A percentile compares a stretch with the other conserved stretches of the same genome.
These are phyloP conservation scores for Psittacula derbiana DNA, from an alignment of 2,797 vertebrate genomes.

Conservation along the genomic window DNA sequence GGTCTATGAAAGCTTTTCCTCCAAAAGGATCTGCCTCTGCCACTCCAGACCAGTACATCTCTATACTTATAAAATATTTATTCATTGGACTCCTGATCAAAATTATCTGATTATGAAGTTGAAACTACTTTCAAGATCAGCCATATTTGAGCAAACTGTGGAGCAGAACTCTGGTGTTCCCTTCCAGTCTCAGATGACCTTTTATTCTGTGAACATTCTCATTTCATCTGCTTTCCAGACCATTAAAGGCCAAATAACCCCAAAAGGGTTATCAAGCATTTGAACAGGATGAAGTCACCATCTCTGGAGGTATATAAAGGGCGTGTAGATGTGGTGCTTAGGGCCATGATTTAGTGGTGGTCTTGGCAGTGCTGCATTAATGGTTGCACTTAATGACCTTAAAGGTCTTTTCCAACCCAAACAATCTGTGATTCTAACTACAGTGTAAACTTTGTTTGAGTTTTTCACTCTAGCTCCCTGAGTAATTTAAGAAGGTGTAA, in stretches of 20 bases:
- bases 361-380: neutral
- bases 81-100: neutral
- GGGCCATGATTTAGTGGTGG: neutral
- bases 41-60: neutral
- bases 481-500: neutral
- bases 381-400: rapidly evolving
- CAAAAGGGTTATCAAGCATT: neutral
- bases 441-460: neutral
- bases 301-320: neutral
- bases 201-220: neutral
- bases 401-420: neutral
- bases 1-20: neutral
- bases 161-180: neutral
- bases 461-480: neutral
- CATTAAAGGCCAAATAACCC: neutral
- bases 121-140: neutral
- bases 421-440: neutral
- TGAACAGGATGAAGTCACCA: neutral
- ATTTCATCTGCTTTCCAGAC: neutral
- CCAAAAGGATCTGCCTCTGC: neutral
- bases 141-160: neutral
- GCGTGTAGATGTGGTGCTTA: neutral
- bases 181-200: neutral
- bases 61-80: neutral
- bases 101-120: neutral